Evolutionary conservation across 2,113 vertebrate species (phyloP).

Genomic region (Tyrannus savana): DNA sequence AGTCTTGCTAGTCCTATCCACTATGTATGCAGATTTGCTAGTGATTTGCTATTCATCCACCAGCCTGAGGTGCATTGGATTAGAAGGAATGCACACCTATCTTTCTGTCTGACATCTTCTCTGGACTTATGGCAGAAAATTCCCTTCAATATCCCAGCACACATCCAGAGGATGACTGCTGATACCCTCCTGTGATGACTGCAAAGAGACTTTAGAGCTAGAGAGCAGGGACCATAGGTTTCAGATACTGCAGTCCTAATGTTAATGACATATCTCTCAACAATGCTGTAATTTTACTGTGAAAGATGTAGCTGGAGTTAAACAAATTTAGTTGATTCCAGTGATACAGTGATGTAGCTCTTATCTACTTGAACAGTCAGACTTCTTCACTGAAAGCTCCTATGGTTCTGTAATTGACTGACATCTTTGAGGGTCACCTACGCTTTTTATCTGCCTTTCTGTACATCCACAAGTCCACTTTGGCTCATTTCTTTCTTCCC

Average conservation of each 20-base stretch:
- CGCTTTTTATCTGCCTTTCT: neutral
- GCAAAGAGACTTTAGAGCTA: neutral
- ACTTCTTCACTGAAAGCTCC: neutral
- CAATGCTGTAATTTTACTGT: neutral
- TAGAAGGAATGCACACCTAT: neutral
- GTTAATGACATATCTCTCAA: neutral
- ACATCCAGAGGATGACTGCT: neutral
- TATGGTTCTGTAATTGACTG: neutral
- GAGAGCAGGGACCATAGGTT: neutral
- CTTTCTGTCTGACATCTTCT: neutral
- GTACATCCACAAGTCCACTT: neutral
- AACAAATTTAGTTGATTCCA: neutral
- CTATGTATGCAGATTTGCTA: neutral
- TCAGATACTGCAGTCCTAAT: neutral
- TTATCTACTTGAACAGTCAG: neutral
- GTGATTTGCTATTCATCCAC: neutral
- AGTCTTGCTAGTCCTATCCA: too few relatives aligned
- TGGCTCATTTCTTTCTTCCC: neutral
- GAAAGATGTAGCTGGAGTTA: neutral
- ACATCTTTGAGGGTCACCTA: neutral
- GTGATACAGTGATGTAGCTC: neutral
- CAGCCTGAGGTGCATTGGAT: neutral
- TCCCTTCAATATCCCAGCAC: neutral
- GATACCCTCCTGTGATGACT: neutral
- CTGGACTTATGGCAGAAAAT: neutral